Conservation (phyloP, 2,888 invertebrate species). For the Trichogramma dendrolimi region DNA sequence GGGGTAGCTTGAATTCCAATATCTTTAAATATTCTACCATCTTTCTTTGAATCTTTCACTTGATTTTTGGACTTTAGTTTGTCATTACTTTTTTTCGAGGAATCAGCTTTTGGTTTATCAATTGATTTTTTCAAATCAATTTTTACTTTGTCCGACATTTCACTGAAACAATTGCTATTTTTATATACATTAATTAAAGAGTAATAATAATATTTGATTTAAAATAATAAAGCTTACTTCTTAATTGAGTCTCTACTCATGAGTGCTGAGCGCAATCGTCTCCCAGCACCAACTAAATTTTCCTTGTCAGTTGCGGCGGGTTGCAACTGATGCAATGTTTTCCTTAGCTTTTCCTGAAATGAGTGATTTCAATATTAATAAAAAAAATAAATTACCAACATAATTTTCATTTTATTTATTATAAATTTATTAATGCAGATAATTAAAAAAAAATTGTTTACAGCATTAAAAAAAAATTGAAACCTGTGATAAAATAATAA, state of each 20-base stretch:
- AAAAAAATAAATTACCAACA: background rate
- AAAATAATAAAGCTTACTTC: conserved; percentile 18
- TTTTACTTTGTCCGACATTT: conserved; percentile 29
- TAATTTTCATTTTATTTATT: too few relatives aligned
- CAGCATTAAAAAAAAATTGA: too few relatives aligned
- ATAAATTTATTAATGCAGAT: too few relatives aligned
- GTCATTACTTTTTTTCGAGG: conserved; percentile 18
- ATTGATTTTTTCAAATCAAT: conserved; percentile 19
- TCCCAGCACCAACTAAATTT: conserved; percentile 66
- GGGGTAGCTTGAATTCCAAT: conserved; percentile 60
- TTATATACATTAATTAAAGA: background rate
- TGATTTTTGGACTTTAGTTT: conserved; percentile 22
- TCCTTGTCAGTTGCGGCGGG: conserved; percentile 69
- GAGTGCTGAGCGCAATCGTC: conserved; percentile 41
- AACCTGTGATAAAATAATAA: too few relatives aligned
- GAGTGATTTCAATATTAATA: background rate
- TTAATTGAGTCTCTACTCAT: conserved; percentile 23
- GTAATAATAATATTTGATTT: background rate
- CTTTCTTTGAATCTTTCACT: conserved; percentile 18
- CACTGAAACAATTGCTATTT: conserved; percentile 28
- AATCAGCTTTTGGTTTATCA: conserved; percentile 21
- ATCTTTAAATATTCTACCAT: conserved; percentile 38
- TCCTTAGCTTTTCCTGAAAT: conserved; percentile 50
- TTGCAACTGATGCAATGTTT: conserved; percentile 68
- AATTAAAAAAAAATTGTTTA: too few relatives aligned